Percentiles rank a stretch among this genome's conserved stretches.
phyloP scores from a whole-genome alignment of 2,797 vertebrate genomes.

The Amblyopsis hoosieri region DNA sequence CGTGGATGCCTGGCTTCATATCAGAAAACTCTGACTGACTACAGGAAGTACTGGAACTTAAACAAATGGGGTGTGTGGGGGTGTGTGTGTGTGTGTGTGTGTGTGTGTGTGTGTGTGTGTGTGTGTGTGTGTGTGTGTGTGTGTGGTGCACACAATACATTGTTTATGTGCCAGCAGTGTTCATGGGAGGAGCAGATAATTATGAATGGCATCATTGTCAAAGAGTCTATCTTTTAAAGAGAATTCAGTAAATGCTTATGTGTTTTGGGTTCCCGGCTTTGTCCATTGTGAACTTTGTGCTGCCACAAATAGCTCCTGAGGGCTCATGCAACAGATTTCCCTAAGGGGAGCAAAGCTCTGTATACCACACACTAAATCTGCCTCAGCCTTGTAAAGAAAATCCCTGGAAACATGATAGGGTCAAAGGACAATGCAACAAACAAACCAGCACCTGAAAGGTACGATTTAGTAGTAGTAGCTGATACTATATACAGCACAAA shows the following conservation, averaged over 20 bases:
- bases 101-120: constrained; percentile 10
- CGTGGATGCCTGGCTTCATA: neutral
- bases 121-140: constrained; percentile 24
- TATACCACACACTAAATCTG: constrained; percentile 30
- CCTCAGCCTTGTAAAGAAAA: constrained; percentile 22
- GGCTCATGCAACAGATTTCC: constrained; percentile 40
- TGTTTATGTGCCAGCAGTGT: constrained; percentile 31
- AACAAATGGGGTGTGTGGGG: constrained; percentile 17
- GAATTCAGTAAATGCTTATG: constrained; percentile 55
- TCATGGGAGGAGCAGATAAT: constrained; percentile 49
- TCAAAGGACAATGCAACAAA: constrained; percentile 1
- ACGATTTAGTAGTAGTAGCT: neutral
- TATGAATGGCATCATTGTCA: constrained; percentile 70
- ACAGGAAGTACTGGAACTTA: neutral
- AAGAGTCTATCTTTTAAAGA: constrained; percentile 53
- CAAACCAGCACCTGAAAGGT: neutral
- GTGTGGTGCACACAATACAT: constrained; percentile 4
- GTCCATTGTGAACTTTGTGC: constrained; percentile 54
- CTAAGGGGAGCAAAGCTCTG: constrained; percentile 30
- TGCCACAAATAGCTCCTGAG: constrained; percentile 49
- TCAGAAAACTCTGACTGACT: neutral
- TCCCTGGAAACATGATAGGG: constrained; percentile 9
- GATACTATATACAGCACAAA: neutral
- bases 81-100: constrained; percentile 7
- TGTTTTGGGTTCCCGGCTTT: constrained; percentile 64